phyloP scores from a whole-genome alignment of 1,140 invertebrate species.

The Coelopa frigida region DNA sequence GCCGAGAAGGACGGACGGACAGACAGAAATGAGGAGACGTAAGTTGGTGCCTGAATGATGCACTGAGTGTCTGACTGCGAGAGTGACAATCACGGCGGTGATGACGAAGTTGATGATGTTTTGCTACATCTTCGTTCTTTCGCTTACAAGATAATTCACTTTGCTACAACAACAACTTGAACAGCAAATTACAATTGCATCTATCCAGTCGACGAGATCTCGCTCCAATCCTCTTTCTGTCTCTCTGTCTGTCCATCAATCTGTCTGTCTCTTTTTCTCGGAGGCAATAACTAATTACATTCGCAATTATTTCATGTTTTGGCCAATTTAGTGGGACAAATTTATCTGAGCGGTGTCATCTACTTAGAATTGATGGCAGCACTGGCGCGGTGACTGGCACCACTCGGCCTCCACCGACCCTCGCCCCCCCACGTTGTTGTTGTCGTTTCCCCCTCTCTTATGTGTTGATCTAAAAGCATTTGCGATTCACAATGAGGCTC shows the following conservation, averaged over 20 bases:
- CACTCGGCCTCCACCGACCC: not conserved
- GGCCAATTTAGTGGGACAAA: slow-evolving; percentile 46
- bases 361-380: slow-evolving; percentile 43
- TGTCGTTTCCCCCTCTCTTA: too few relatives aligned
- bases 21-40: too few relatives aligned
- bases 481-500: too few relatives aligned
- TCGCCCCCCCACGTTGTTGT: too few relatives aligned
- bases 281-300: slow-evolving; percentile 45
- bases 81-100: too few relatives aligned
- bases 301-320: slow-evolving; percentile 47
- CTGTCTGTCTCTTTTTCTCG: not conserved
- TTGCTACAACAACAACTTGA: slow-evolving; percentile 40
- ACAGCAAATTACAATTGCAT: slow-evolving; percentile 21
- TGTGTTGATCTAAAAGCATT: too few relatives aligned
- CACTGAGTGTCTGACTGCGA: too few relatives aligned
- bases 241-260: not conserved
- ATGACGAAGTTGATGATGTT: too few relatives aligned
- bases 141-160: slow-evolving; percentile 44
- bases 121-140: too few relatives aligned
- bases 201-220: too few relatives aligned
- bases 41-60: too few relatives aligned
- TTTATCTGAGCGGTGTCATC: slow-evolving; percentile 45
- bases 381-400: slow-evolving; percentile 8
- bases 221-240: not conserved
- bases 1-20: too few relatives aligned